Base-by-base conservation (phyloP, 2,113 vertebrate species). In the Ictalurus punctatus region DNA sequence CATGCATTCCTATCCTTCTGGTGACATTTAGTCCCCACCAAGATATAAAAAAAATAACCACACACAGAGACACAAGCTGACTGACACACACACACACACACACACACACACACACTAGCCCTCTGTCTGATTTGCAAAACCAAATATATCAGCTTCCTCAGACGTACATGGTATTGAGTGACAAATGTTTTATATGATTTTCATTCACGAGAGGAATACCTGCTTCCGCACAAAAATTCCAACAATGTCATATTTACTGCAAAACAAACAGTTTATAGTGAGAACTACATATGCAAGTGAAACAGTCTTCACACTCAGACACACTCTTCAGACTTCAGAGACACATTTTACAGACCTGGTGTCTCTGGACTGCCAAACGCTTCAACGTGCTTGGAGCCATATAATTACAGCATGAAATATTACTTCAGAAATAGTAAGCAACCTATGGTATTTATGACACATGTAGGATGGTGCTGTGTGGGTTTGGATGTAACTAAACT, bases 31-130 rank as follows among this genome's bases (percentile, higher is more conserved):
- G 23, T 80, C 25, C 14, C 25, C 13, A 52, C 34, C 6, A 74
- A 40, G 17, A 37, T 25, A 40, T 37, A 74, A 71, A n/a, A 48
- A 21, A 76, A 40, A 76, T 34, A 34, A 34, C 34, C 34, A 34
- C 7, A 44, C 85, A 91, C 88, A 94, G 80, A 93, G 91, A 93
- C 93, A 93, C 92, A 92, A 90, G 92, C 89, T 92, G n/a, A 40
- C 74, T 34, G 34, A 93, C 92, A 92, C 44, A 27, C 25, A 27
- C 10, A 44, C 85, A 92, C 89, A 92, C 92, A 83, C 90, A 81
- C 6, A 80, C 92, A 83, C 90, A 81, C 6, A 80, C 7, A 44
- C 65, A 63, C 27, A 83, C 34, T 59, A 8, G 16, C 34, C 69
- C 30, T 37, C 30, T 34, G 65, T 69, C 27, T 48, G 27, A 79